phyloP scores from a whole-genome alignment of 2,888 invertebrate species.

The Pyrgus malvae region DNA sequence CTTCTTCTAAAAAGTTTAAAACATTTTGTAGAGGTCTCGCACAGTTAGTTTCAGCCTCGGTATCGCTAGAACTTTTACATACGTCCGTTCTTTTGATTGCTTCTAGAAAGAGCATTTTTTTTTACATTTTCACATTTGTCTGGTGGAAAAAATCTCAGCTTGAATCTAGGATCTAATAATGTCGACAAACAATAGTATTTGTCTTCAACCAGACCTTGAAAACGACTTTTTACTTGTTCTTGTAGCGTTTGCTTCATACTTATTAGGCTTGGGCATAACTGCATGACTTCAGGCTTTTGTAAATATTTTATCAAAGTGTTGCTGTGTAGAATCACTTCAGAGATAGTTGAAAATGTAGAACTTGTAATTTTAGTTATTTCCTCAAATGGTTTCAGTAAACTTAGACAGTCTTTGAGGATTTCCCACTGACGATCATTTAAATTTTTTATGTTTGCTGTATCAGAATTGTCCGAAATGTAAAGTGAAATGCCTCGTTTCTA shows the following conservation, averaged over 20 bases:
- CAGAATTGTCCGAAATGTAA: constrained; percentile 20
- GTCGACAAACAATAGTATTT: constrained; percentile 8
- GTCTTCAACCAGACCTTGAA: not conserved
- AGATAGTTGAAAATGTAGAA: not conserved
- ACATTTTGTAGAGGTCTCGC: not conserved
- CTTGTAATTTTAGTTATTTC: constrained; percentile 15
- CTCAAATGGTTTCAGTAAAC: constrained; percentile 18
- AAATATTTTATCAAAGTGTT: constrained; percentile 4
- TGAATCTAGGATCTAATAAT: constrained; percentile 19
- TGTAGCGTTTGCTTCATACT: not conserved
- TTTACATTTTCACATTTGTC: constrained; percentile 22
- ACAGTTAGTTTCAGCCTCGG: constrained; percentile 15
- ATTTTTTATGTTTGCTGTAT: constrained; percentile 17
- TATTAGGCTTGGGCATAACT: not conserved
- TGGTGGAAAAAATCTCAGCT: constrained; percentile 17
- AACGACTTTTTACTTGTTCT: not conserved
- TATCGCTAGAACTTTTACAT: constrained; percentile 15
- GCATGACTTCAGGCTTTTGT: not conserved
- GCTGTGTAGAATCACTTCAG: constrained; percentile 1
- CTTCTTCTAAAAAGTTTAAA: not conserved
- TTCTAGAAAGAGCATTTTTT: constrained; percentile 18
- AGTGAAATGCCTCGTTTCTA: constrained; percentile 1
- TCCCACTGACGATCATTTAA: constrained; percentile 21
- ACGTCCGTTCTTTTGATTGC: constrained; percentile 18
- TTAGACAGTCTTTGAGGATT: constrained; percentile 18